Evolutionary conservation across 2,888 invertebrate genomes (phyloP).

Genomic region (Agapostemon virescens): DNA sequence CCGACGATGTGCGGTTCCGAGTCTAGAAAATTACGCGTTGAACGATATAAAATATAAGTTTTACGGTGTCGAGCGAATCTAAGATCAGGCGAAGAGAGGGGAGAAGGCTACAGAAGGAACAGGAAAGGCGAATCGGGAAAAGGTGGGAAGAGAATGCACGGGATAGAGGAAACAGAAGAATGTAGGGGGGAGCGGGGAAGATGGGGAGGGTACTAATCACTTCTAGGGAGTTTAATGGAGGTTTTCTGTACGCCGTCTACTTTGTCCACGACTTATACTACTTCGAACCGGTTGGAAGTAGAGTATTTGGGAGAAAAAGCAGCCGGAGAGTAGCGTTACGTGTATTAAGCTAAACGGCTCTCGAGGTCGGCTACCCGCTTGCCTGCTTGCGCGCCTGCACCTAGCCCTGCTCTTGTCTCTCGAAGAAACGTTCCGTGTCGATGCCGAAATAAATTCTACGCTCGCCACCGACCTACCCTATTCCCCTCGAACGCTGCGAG

Average conservation of each 20-base stretch:
- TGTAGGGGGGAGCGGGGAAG: slow-evolving; percentile 64
- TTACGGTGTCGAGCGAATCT: slow-evolving; percentile 26
- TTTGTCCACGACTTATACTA: slow-evolving; percentile 80
- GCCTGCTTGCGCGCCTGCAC: background rate
- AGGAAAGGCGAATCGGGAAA: slow-evolving; percentile 51
- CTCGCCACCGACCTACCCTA: slow-evolving; percentile 30
- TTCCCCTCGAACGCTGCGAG: too few species aligned
- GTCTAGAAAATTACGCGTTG: background rate
- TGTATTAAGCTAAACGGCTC: slow-evolving; percentile 77
- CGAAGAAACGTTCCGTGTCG: slow-evolving; percentile 60
- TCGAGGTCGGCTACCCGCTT: slow-evolving; percentile 47
- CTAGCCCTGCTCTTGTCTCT: slow-evolving; percentile 39
- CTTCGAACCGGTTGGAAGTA: slow-evolving; percentile 71
- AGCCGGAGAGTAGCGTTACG: slow-evolving; percentile 77
- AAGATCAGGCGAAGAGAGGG: slow-evolving; percentile 34
- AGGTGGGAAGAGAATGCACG: slow-evolving; percentile 42
- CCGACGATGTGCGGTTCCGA: background rate
- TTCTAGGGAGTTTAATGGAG: slow-evolving; percentile 81
- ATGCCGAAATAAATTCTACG: slow-evolving; percentile 60
- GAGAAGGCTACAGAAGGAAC: slow-evolving; percentile 25
- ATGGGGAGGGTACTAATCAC: slow-evolving; percentile 78
- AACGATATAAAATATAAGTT: background rate
- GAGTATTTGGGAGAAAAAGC: slow-evolving; percentile 76
- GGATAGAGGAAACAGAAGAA: slow-evolving; percentile 56
- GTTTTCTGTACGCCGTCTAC: slow-evolving; percentile 80